A percentile compares a stretch with the other conserved stretches of the same genome.
These are phyloP conservation scores for Dromiciops gliroides DNA, from an alignment of 2,113 vertebrate genomes.

Conservation along the genomic window DNA sequence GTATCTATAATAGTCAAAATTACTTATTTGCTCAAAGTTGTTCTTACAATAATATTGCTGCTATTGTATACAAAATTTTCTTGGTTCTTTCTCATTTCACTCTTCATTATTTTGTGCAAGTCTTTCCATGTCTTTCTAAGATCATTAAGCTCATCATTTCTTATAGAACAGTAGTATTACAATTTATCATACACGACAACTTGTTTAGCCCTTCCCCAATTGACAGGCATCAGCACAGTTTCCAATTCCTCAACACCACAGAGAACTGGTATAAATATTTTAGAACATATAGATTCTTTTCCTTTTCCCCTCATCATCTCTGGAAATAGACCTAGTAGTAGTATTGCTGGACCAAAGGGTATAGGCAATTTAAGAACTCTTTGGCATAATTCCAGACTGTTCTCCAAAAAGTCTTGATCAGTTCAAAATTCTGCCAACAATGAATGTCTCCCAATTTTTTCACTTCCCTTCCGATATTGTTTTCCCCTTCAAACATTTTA, in stretches of 20 bases:
- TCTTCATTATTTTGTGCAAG: no score
- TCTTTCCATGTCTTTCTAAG: no score
- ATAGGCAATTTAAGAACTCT: background rate
- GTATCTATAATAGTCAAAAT: background rate
- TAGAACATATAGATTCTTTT: background rate
- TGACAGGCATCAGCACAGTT: background rate
- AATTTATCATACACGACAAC: background rate
- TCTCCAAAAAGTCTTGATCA: background rate
- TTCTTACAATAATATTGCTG: background rate
- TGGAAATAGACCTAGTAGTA: background rate
- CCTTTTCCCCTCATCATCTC: background rate
- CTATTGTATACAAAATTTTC: background rate
- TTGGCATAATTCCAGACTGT: background rate
- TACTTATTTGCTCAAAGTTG: background rate
- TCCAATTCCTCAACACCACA: background rate
- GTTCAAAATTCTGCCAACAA: background rate
- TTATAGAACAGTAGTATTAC: background rate
- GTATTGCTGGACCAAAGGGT: background rate
- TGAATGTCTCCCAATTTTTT: background rate
- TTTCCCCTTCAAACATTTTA: background rate
- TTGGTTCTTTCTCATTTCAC: background rate
- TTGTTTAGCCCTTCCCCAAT: background rate
- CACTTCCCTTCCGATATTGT: background rate
- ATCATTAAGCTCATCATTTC: background rate
- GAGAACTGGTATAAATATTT: background rate